Evolutionary conservation across 2,888 invertebrate species (phyloP).

Genomic region (Scrobipalpa costella): DNA sequence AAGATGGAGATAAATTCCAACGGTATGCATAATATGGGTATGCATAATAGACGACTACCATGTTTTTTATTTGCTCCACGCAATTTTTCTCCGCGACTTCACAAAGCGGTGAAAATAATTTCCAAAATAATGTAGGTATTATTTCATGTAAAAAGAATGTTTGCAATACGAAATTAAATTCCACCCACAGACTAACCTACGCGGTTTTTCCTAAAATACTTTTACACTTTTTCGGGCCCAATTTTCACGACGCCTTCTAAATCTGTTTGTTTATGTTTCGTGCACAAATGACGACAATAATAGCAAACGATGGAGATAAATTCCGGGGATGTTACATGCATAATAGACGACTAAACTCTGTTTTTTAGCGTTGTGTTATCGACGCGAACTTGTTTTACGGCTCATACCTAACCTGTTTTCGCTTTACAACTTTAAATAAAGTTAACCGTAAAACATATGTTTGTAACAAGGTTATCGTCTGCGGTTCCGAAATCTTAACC

Average conservation of each 20-base stretch:
- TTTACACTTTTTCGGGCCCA: constrained; percentile 24
- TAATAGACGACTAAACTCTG: constrained; percentile 16
- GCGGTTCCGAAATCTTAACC: no score
- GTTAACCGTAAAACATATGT: no score
- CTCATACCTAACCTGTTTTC: no score
- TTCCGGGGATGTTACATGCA: constrained; percentile 14
- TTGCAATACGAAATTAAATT: constrained; percentile 8
- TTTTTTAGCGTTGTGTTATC: no score
- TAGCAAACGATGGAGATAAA: constrained; percentile 19
- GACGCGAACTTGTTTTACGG: no score
- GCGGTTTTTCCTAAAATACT: constrained; percentile 10
- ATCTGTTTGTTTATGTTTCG: constrained; percentile 21
- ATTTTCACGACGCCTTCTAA: constrained; percentile 25
- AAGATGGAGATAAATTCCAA: constrained; percentile 18
- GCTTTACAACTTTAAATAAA: no score
- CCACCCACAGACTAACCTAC: not conserved
- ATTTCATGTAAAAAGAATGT: not conserved
- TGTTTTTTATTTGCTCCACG: constrained; percentile 9
- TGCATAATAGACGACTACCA: constrained; percentile 10
- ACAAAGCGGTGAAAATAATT: constrained; percentile 4
- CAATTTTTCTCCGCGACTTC: not conserved
- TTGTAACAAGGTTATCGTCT: no score
- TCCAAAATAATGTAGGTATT: not conserved
- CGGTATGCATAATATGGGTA: constrained; percentile 15
- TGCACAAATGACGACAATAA: constrained; percentile 13